phyloP scores from a whole-genome alignment of 2,888 invertebrate genomes.

The Ashinkailepas kermadecensis region DNA sequence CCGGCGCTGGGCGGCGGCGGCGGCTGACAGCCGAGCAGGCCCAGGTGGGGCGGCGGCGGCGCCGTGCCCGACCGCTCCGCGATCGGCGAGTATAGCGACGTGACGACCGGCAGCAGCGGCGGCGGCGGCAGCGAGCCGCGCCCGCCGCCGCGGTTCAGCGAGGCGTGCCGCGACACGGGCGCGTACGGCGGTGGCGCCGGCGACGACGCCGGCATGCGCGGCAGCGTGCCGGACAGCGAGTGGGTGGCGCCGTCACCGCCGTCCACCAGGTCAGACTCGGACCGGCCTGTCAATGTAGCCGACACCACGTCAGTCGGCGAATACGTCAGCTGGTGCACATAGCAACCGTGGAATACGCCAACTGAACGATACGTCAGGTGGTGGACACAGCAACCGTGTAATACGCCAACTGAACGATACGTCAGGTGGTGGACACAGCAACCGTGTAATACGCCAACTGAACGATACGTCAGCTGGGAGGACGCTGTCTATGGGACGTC shows the following conservation, averaged over 20 bases:
- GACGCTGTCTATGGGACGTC: too few relatives aligned
- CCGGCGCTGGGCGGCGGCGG: constrained; percentile 1
- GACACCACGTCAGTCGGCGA: too few relatives aligned
- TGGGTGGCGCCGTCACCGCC: background rate
- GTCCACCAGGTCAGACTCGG: constrained; percentile 17
- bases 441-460: too few relatives aligned
- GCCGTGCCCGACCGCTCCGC: constrained; percentile 11
- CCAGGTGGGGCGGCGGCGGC: constrained; percentile 14
- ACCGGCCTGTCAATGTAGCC: background rate
- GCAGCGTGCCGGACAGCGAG: constrained; percentile 14
- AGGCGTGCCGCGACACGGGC: constrained; percentile 12
- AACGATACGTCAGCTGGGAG: too few relatives aligned
- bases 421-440: too few relatives aligned
- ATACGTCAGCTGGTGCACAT: too few relatives aligned
- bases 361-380: too few relatives aligned
- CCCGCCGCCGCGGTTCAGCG: constrained; percentile 15
- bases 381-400: too few relatives aligned
- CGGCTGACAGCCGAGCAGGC: background rate
- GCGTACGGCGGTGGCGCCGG: constrained; percentile 7
- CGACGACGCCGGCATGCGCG: background rate
- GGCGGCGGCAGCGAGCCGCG: background rate
- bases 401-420: too few relatives aligned
- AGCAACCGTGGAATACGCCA: too few relatives aligned
- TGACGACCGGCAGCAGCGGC: constrained; percentile 5
- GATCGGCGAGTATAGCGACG: background rate